phyloP scores from a whole-genome alignment of 2,888 invertebrate species.

The Leptothorax acervorum region DNA sequence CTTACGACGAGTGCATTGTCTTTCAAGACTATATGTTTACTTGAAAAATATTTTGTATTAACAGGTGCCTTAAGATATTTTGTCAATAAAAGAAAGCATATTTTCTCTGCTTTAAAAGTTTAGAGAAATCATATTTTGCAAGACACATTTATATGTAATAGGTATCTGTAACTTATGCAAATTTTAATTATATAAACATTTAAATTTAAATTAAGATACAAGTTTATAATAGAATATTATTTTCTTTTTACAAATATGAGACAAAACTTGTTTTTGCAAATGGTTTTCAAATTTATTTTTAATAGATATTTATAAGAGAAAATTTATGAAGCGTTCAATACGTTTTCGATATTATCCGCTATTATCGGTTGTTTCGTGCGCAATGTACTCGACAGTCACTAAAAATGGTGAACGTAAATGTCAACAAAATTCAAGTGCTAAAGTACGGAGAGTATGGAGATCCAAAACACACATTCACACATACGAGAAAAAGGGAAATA shows the following conservation, averaged over 20 bases:
- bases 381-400: background rate
- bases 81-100: background rate
- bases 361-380: conserved; percentile 2
- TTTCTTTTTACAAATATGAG: background rate
- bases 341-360: background rate
- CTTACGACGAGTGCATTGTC: background rate
- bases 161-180: background rate
- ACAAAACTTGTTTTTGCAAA: background rate
- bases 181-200: conserved; percentile 5
- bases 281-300: conserved; percentile 1
- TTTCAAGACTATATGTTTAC: background rate
- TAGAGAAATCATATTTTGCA: background rate
- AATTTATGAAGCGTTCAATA: background rate
- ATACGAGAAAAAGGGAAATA: conserved; percentile 25
- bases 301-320: background rate
- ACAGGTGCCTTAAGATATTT: background rate
- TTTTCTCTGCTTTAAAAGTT: background rate
- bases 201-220: background rate
- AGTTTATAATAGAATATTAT: background rate
- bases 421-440: conserved; percentile 20
- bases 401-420: conserved; percentile 33
- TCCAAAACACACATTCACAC: conserved; percentile 18
- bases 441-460: conserved; percentile 12
- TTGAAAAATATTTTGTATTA: background rate
- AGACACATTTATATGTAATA: background rate